Evolutionary conservation across 2,113 vertebrate genomes (phyloP).

Genomic region (Arvicanthis niloticus): DNA sequence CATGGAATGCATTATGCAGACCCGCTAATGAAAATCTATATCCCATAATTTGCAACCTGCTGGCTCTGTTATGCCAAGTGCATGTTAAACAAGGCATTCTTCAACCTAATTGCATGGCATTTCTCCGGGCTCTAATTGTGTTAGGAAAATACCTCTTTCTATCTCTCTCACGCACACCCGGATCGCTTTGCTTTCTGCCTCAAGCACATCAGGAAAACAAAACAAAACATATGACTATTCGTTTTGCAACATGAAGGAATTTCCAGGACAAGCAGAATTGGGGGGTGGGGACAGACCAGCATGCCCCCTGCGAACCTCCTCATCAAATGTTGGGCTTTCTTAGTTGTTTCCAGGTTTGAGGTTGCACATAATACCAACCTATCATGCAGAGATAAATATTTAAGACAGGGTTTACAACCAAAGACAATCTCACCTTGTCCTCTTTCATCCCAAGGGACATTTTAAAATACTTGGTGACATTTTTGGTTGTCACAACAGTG

Average conservation of each 20-base stretch:
- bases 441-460: not conserved
- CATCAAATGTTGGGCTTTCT: constrained; percentile 55
- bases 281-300: fast-evolving
- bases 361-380: constrained; percentile 9
- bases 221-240: constrained; percentile 58
- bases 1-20: constrained; percentile 53
- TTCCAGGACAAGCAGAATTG: not conserved
- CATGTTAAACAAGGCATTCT: constrained; percentile 74
- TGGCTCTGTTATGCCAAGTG: constrained; percentile 25
- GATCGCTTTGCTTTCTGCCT: not conserved
- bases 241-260: constrained; percentile 59
- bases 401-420: not conserved
- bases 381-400: not conserved
- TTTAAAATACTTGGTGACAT: not conserved
- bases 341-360: constrained; percentile 63
- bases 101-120: constrained; percentile 52
- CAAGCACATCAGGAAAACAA: not conserved
- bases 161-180: constrained; percentile 48
- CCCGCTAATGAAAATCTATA: constrained; percentile 71
- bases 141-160: constrained; percentile 54
- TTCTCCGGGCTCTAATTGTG: constrained; percentile 62
- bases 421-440: not conserved
- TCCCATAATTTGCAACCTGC: constrained; percentile 77
- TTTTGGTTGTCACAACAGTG: not conserved
- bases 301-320: constrained; percentile 44